Conservation (phyloP, 2,113 vertebrate species). For the Clarias batrachus region DNA sequence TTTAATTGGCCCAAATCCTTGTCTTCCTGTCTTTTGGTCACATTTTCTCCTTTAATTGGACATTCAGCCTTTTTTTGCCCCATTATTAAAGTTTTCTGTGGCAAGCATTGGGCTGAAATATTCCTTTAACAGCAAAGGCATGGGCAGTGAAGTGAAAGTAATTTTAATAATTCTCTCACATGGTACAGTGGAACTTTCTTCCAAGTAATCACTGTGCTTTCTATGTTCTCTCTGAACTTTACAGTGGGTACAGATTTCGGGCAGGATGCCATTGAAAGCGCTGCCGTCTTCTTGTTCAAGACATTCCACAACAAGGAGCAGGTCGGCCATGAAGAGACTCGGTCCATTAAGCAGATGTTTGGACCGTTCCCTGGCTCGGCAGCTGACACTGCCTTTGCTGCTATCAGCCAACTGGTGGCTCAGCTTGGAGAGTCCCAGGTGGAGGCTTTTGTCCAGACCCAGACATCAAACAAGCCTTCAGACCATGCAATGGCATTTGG, state of each 20-base stretch:
- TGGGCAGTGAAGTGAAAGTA: conserved; percentile 12
- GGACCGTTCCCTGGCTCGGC: conserved; percentile 89
- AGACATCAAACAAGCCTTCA: conserved; percentile 64
- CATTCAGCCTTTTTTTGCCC: conserved; percentile 58
- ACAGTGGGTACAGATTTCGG: conserved; percentile 88
- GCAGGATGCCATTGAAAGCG: conserved; percentile 86
- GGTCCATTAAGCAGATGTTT: conserved; percentile 92
- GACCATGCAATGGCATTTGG: conserved; percentile 74
- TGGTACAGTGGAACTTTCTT: neutral
- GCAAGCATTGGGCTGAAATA: conserved; percentile 58
- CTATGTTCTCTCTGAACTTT: conserved; percentile 43
- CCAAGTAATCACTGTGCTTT: neutral
- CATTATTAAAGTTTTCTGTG: conserved; percentile 51
- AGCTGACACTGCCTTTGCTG: conserved; percentile 79
- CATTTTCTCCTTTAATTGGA: conserved; percentile 68
- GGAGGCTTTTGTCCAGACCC: conserved; percentile 75
- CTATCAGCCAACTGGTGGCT: conserved; percentile 77
- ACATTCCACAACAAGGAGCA: conserved; percentile 84
- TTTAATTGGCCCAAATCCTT: conserved; percentile 68
- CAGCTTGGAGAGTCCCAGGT: conserved; percentile 74
- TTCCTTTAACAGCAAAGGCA: conserved; percentile 58
- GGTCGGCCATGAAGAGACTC: conserved; percentile 85
- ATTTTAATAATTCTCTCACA: neutral
- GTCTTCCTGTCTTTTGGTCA: conserved; percentile 57
- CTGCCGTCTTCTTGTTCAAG: conserved; percentile 90